Conservation (phyloP, 92 coral and sea anemone genomes). For the Paramuricea clavata region DNA sequence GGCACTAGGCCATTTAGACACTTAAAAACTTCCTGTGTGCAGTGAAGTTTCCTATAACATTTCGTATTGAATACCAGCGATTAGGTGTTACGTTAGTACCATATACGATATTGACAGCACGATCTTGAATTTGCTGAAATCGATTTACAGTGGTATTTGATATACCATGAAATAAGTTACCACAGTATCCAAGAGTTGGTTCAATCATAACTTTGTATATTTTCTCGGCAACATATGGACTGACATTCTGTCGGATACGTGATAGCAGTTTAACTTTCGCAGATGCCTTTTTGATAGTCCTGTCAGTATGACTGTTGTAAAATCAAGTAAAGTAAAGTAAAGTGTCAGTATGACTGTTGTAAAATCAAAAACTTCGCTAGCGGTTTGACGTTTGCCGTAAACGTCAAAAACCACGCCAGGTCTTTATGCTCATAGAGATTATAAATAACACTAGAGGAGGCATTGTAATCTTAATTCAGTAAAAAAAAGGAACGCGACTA, state of each 20-base stretch:
- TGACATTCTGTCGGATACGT: neutral
- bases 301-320: constrained; percentile 11
- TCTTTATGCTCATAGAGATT: too few relatives aligned
- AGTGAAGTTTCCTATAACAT: neutral
- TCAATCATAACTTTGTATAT: neutral
- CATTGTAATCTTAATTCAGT: too few relatives aligned
- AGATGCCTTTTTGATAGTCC: constrained; percentile 19
- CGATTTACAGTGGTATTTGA: neutral
- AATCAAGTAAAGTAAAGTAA: too few relatives aligned
- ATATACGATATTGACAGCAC: constrained; percentile 8
- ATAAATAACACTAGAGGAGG: too few relatives aligned
- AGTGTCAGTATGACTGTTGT: too few relatives aligned
- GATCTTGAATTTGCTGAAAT: constrained; percentile 21
- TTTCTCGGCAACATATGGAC: neutral
- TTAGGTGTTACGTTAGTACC: neutral
- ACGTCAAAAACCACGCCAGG: too few relatives aligned
- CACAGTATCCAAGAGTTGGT: neutral
- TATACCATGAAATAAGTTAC: neutral
- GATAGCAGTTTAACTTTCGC: constrained; percentile 7
- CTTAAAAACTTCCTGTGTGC: constrained; percentile 15
- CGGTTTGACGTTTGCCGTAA: too few relatives aligned
- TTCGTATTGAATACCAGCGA: neutral
- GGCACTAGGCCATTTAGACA: constrained; percentile 15
- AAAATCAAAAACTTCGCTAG: too few relatives aligned
- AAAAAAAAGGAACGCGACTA: too few relatives aligned